Conservation (phyloP, 1,140 invertebrate species). For the Pomacea maculata region DNA sequence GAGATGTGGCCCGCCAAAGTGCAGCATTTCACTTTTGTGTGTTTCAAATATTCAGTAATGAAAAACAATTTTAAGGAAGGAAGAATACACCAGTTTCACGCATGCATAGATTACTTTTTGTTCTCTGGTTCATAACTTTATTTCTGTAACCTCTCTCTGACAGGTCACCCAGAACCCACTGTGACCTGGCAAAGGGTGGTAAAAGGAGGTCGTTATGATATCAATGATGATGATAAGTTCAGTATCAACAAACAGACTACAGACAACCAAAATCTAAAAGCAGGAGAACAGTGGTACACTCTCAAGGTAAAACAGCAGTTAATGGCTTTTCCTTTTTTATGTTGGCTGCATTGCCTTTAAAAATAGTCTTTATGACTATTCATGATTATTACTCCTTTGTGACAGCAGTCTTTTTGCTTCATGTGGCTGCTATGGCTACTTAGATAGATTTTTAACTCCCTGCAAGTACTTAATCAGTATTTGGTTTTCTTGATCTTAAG, state of each 20-base stretch:
- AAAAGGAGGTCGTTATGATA: slow-evolving; percentile 17
- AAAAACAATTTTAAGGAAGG: too few relatives aligned
- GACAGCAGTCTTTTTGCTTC: too few relatives aligned
- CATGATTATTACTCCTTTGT: background rate
- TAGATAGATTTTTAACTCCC: too few relatives aligned
- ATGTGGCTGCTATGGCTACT: too few relatives aligned
- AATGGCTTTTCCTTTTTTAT: background rate
- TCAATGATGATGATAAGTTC: slow-evolving; percentile 53
- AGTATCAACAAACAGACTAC: slow-evolving; percentile 51
- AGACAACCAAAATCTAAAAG: slow-evolving; percentile 42
- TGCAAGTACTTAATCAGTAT: too few relatives aligned
- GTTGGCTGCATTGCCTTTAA: background rate
- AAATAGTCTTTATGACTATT: background rate
- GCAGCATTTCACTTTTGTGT: too few relatives aligned
- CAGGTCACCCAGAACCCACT: slow-evolving; percentile 54
- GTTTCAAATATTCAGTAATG: too few relatives aligned
- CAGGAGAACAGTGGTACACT: slow-evolving; percentile 52
- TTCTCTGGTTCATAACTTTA: background rate
- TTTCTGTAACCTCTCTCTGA: background rate
- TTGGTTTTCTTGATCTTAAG: too few relatives aligned
- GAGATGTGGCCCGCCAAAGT: too few relatives aligned
- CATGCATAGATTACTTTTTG: background rate
- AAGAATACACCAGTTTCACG: background rate
- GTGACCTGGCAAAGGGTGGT: slow-evolving; percentile 43
- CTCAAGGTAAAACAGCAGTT: slow-evolving; percentile 29